Base-by-base conservation (phyloP, 2,888 invertebrate genomes). In the Heliconius charithonia region DNA sequence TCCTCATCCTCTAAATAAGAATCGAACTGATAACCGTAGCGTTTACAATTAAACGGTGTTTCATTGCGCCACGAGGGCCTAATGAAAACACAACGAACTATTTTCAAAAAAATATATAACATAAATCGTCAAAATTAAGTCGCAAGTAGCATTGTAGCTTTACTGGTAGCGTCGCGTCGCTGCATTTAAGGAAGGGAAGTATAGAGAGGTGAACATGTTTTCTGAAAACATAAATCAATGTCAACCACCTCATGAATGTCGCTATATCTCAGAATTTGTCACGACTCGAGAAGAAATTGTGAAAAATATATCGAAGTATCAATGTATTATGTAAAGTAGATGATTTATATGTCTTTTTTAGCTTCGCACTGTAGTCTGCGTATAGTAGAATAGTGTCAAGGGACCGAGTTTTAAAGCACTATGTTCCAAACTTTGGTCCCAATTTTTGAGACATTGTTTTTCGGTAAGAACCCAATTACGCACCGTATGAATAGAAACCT, bases 251-350 rank as follows among this genome's bases (percentile, higher is more conserved):
- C 81, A 79, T 79, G 80, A 79, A 81, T 72, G 80, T 81, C 83
- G 75, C 78, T 77, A 76, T 80, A 79, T 78, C 81, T 80, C 71
- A 79, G 62, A 73, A 81, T 82, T 82, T 81, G 81, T 82, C 82
- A 71, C 66, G 73, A 78, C 71, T 76, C 67, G 51, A 74, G 45
- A 25, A 45, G 29, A 51, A 56, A 72, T 27, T 59, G 71, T n/a
- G 71, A 72, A 72, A 72, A 72, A 67, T 67, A 67, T 67, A 7
- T 32, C n/a, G 32, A 29, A 59, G 13, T 56, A 13, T 72, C 56
- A 72, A 59, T 56, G 29, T 72, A 56, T 56, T 72, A 22, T 22
- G 22, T 51, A 29, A n/a, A 2, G n/a, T 29, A 29, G 2, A 32
- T 45, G 56, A 72, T 72, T 56, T 71, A 71, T 71, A 29, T n/a